phyloP scores from a whole-genome alignment of 2,888 invertebrate species.

The Drosophila infuscata region DNA sequence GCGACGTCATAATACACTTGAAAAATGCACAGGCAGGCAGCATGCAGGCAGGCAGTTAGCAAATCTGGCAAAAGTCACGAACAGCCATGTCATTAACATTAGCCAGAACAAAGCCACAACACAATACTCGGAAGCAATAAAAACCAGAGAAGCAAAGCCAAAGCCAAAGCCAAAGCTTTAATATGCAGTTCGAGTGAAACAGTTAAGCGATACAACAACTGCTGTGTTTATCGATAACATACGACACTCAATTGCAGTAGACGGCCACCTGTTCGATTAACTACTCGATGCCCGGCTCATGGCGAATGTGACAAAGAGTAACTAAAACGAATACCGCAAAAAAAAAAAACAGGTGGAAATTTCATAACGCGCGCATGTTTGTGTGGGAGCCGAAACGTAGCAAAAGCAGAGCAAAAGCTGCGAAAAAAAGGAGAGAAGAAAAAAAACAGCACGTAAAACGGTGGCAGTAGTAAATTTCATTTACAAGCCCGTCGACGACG shows the following conservation, averaged over 20 bases:
- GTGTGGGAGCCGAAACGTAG: conserved; percentile 34
- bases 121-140: conserved; percentile 67
- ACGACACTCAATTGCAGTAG: conserved; percentile 21
- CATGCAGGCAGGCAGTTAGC: conserved; percentile 19
- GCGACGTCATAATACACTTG: conserved; percentile 78
- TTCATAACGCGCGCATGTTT: conserved; percentile 44
- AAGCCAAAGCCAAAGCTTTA: conserved; percentile 29
- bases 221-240: conserved; percentile 51
- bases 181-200: conserved; percentile 46
- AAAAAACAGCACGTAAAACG: conserved; percentile 61
- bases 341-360: conserved; percentile 57
- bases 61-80: conserved; percentile 77
- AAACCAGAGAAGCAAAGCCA: neutral
- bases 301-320: conserved; percentile 25
- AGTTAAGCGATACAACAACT: conserved; percentile 34
- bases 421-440: conserved; percentile 4
- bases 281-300: conserved; percentile 58
- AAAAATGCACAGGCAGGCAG: conserved; percentile 70
- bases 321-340: conserved; percentile 32
- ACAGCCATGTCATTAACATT: conserved; percentile 70
- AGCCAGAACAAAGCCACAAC: conserved; percentile 44
- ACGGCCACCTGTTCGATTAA: conserved; percentile 73
- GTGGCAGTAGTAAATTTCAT: conserved; percentile 81
- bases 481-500: conserved; percentile 62
- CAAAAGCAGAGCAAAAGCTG: conserved; percentile 29